A percentile compares a stretch with the other conserved stretches of the same genome.
phyloP scores from a whole-genome alignment of 2,888 invertebrate species.

The Coleophora flavipennella region DNA sequence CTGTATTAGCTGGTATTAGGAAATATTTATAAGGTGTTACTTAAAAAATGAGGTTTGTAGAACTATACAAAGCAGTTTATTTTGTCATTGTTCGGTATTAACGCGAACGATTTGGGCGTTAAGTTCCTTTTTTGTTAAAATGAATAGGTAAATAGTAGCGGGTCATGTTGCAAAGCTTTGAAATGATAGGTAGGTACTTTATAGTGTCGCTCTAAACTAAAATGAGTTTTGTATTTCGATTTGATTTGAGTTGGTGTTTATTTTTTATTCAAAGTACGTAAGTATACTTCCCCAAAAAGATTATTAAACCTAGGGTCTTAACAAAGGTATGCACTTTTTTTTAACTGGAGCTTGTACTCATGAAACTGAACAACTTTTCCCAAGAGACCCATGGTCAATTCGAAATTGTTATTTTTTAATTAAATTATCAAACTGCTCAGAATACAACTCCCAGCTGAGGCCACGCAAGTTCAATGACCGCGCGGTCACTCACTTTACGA shows the following conservation, averaged over 20 bases:
- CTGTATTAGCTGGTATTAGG: conserved; percentile 16
- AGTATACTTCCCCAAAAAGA: no score
- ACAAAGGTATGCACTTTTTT: no score
- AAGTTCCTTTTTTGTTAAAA: conserved; percentile 66
- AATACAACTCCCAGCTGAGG: no score
- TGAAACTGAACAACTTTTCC: no score
- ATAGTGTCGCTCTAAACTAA: conserved; percentile 12
- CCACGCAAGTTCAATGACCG: no score
- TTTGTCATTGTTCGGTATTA: conserved; percentile 65
- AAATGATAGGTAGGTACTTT: conserved; percentile 31
- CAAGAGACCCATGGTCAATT: no score
- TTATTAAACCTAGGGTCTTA: no score
- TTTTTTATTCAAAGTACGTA: not conserved
- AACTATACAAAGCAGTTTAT: conserved; percentile 69
- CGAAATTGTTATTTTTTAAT: no score
- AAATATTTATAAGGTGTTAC: not conserved
- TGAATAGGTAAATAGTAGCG: conserved; percentile 70
- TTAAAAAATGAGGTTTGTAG: conserved; percentile 24
- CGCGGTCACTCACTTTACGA: no score
- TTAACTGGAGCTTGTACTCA: no score
- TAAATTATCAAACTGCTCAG: no score
- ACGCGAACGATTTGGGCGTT: conserved; percentile 68
- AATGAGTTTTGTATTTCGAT: not conserved
- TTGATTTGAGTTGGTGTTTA: not conserved
- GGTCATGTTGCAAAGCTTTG: conserved; percentile 55